Conservation (phyloP, 2,888 invertebrate species). For the Aphidoletes aphidimyza region DNA sequence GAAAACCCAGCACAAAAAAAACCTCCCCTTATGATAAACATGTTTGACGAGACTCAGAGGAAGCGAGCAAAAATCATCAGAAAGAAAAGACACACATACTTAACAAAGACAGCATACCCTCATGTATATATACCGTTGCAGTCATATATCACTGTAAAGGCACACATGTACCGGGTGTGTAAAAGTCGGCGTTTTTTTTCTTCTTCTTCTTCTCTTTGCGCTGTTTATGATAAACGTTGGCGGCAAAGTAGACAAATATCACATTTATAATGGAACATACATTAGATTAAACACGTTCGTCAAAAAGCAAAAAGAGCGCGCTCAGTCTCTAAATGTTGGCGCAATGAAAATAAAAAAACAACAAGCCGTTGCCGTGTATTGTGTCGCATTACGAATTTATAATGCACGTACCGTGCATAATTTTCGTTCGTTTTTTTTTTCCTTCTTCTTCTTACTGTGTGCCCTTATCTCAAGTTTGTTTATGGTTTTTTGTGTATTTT, state of each 20-base stretch:
- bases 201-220: no score
- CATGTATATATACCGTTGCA: not conserved
- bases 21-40: not conserved
- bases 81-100: slow-evolving; percentile 1
- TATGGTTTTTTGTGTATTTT: slow-evolving; percentile 28
- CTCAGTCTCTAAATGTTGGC: not conserved
- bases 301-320: not conserved
- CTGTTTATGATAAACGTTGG: slow-evolving; percentile 11
- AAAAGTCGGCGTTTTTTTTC: not conserved
- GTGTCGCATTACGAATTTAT: not conserved
- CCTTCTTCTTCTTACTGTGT: no score
- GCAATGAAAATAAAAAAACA: not conserved
- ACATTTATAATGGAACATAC: slow-evolving; percentile 50
- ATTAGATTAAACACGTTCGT: slow-evolving; percentile 54
- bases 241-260: slow-evolving; percentile 47
- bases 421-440: not conserved
- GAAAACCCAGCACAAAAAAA: slow-evolving; percentile 32
- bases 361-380: not conserved
- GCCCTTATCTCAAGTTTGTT: not conserved
- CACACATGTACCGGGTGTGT: slow-evolving; percentile 34
- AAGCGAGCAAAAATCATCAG: not conserved
- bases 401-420: slow-evolving; percentile 8
- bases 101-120: slow-evolving; percentile 1
- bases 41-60: not conserved
- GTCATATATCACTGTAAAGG: slow-evolving; percentile 34